phyloP scores from a whole-genome alignment of 2,888 invertebrate species.

The Melinopterus prodromus region DNA sequence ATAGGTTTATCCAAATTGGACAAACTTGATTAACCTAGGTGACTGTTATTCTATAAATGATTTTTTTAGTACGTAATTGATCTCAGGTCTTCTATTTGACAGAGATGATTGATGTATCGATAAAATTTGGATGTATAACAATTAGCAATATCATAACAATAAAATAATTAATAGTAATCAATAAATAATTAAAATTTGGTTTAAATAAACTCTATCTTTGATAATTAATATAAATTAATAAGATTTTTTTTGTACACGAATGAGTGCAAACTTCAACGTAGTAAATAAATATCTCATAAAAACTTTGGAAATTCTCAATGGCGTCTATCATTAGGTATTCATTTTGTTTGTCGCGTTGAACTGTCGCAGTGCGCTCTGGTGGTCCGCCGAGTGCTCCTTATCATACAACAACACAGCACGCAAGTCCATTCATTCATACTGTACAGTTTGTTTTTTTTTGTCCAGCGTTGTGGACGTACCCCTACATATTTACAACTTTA shows the following conservation, averaged over 20 bases:
- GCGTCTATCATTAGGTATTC: not conserved
- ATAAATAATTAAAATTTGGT: not conserved
- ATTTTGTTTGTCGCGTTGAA: not conserved
- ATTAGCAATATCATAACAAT: not conserved
- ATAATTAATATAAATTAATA: not conserved
- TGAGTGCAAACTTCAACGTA: not conserved
- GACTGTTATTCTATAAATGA: no score
- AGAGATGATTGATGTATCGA: no score
- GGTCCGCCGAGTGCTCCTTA: not conserved
- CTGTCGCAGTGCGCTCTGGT: not conserved
- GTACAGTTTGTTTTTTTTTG: constrained; percentile 42
- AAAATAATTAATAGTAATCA: not conserved
- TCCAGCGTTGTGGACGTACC: constrained; percentile 31
- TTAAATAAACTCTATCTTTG: not conserved
- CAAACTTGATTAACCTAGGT: no score
- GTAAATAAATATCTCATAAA: not conserved
- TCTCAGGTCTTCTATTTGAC: no score
- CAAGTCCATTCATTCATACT: constrained; percentile 50
- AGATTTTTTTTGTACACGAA: not conserved
- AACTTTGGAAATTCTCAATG: not conserved
- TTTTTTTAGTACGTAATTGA: no score
- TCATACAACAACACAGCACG: constrained; percentile 32
- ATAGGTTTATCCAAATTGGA: no score
- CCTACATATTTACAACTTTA: constrained; percentile 54
- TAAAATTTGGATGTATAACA: no score